Evolutionary conservation across 92 coral and sea anemone genomes (phyloP).

Genomic region (Parazoanthus atlanticus): DNA sequence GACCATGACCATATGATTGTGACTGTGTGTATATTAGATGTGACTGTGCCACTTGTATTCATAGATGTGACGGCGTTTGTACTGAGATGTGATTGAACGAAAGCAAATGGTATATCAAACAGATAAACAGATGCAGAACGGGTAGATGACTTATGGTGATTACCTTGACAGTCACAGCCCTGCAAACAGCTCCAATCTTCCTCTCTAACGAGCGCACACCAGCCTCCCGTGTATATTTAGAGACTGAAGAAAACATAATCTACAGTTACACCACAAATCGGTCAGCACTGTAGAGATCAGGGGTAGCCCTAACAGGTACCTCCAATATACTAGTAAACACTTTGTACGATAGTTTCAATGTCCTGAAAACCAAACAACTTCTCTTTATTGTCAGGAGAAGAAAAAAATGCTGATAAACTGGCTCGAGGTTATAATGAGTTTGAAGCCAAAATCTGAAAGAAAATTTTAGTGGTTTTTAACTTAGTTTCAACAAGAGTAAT

Average conservation of each 20-base stretch:
- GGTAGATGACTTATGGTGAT: neutral
- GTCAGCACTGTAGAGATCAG: neutral
- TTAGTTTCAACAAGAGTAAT: neutral
- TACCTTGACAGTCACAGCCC: conserved; percentile 88
- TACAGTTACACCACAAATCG: neutral
- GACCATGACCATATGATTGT: too few relatives aligned
- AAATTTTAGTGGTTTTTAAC: neutral
- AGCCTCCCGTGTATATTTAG: conserved; percentile 84
- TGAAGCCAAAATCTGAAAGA: neutral
- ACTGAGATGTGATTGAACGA: neutral
- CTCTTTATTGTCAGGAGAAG: too few relatives aligned
- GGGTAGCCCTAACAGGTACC: neutral
- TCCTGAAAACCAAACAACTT: too few relatives aligned
- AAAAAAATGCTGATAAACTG: too few relatives aligned
- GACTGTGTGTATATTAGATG: too few relatives aligned
- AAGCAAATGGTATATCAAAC: too few relatives aligned
- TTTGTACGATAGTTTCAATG: too few relatives aligned
- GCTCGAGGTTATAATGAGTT: neutral
- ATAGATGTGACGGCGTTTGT: too few relatives aligned
- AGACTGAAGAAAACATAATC: conserved; percentile 50
- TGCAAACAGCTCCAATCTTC: conserved; percentile 82
- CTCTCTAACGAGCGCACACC: conserved; percentile 86
- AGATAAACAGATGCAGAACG: neutral
- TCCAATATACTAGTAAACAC: too few relatives aligned
- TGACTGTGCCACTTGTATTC: too few relatives aligned